A percentile compares a stretch with the other conserved stretches of the same genome.
These are phyloP conservation scores for Rhagonycha lutea DNA, from an alignment of 2,888 invertebrate genomes.

Conservation along the genomic window DNA sequence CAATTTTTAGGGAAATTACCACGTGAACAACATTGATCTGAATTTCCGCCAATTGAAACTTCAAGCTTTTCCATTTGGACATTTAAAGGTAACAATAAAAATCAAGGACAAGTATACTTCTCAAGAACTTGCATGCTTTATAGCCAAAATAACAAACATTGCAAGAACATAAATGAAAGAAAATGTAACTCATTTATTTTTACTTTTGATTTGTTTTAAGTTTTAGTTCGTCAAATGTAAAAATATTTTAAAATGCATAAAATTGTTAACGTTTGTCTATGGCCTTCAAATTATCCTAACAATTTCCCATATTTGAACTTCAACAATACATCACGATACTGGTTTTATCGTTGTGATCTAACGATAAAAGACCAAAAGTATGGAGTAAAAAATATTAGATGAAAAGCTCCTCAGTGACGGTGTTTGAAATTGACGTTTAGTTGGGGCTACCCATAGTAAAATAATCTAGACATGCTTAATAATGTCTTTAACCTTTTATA, in stretches of 20 bases:
- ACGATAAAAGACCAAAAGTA: too few species aligned
- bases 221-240: background rate
- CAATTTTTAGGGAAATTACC: background rate
- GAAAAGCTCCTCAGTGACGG: background rate
- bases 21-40: background rate
- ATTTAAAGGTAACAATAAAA: conserved; percentile 2
- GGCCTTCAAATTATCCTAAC: too few species aligned
- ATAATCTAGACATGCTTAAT: conserved; percentile 27
- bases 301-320: too few species aligned
- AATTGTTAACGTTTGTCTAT: too few species aligned
- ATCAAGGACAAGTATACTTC: background rate
- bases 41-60: background rate
- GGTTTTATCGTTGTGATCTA: too few species aligned
- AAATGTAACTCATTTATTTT: background rate
- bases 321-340: too few species aligned
- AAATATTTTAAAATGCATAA: too few species aligned
- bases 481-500: conserved; percentile 31
- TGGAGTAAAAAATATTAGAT: background rate
- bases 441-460: conserved; percentile 12
- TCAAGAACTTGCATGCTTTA: background rate
- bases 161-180: background rate
- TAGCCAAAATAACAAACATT: background rate
- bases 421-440: conserved; percentile 24
- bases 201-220: background rate
- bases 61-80: conserved; percentile 8